These are phyloP conservation scores for Cuniculus paca DNA, from an alignment of 2,797 vertebrate genomes.

Conservation along the genomic window DNA sequence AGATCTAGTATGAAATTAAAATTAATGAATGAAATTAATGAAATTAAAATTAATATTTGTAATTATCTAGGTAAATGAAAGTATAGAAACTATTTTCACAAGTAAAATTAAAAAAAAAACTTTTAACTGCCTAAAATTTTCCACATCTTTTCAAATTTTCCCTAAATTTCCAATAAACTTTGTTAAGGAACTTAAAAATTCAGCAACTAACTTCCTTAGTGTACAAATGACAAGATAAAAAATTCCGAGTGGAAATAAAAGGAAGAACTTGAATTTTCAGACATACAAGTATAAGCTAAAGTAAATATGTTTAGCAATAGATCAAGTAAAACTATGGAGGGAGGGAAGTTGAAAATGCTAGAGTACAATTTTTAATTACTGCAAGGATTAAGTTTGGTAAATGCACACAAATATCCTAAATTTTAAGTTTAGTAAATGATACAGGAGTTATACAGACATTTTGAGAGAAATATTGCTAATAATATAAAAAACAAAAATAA, in stretches of 20 bases:
- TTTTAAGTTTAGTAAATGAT: background rate
- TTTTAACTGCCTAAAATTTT: background rate
- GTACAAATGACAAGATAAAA: background rate
- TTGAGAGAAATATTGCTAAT: slow-evolving; percentile 34
- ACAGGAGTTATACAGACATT: background rate
- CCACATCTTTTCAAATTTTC: background rate
- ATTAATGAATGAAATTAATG: background rate
- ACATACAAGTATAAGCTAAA: background rate
- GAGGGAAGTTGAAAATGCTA: background rate
- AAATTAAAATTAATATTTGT: slow-evolving; percentile 8
- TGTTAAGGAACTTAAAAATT: slow-evolving; percentile 28
- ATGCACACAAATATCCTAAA: background rate
- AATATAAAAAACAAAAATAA: slow-evolving; percentile 27
- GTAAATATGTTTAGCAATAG: background rate
- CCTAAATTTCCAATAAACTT: background rate
- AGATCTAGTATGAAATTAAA: too few relatives aligned
- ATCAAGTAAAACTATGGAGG: background rate
- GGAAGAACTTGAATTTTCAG: background rate
- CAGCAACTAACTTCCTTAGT: background rate
- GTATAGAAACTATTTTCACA: background rate
- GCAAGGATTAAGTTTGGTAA: slow-evolving; percentile 25
- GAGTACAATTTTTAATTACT: background rate
- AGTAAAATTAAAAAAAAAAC: background rate
- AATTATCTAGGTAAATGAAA: background rate
- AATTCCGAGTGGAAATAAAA: background rate